phyloP scores from a whole-genome alignment of 2,888 invertebrate species.

The Tubulanus polymorphus region DNA sequence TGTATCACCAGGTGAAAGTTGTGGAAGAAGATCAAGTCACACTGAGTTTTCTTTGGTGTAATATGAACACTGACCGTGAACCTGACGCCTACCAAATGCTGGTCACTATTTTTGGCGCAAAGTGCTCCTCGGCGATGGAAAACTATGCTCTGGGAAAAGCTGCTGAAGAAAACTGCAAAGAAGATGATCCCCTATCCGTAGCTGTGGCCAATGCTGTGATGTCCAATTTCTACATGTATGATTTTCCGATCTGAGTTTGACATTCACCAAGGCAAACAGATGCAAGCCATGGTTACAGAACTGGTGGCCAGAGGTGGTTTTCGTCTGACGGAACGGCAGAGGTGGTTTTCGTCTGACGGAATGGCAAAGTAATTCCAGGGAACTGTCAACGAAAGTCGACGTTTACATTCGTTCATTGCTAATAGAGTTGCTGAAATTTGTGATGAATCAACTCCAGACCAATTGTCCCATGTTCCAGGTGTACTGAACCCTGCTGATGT shows the following conservation, averaged over 20 bases:
- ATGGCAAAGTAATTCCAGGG: slow-evolving; percentile 9
- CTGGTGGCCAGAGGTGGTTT: slow-evolving; percentile 6
- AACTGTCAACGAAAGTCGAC: slow-evolving; percentile 1
- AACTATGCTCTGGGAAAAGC: slow-evolving; percentile 14
- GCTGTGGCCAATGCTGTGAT: background rate
- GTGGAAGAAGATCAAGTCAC: slow-evolving; percentile 5
- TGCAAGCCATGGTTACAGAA: background rate
- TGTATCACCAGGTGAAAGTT: slow-evolving; percentile 9
- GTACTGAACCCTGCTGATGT: background rate
- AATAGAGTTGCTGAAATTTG: background rate
- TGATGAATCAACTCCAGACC: background rate
- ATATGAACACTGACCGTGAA: background rate
- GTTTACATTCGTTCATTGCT: background rate
- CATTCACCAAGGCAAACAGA: background rate
- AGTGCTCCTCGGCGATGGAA: slow-evolving; percentile 22
- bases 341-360: slow-evolving; percentile 9
- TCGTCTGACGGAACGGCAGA: slow-evolving; percentile 8
- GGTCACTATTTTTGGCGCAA: slow-evolving; percentile 21
- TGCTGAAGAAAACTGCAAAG: background rate
- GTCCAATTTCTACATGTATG: slow-evolving; percentile 3
- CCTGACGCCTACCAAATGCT: slow-evolving; percentile 19
- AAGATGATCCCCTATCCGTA: too few species aligned
- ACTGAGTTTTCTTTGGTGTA: slow-evolving; percentile 10
- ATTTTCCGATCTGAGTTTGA: background rate
- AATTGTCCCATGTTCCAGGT: slow-evolving; percentile 15